Evolutionary conservation across 2,888 invertebrate species (phyloP).

Genomic region (Matsumyia berberina): DNA sequence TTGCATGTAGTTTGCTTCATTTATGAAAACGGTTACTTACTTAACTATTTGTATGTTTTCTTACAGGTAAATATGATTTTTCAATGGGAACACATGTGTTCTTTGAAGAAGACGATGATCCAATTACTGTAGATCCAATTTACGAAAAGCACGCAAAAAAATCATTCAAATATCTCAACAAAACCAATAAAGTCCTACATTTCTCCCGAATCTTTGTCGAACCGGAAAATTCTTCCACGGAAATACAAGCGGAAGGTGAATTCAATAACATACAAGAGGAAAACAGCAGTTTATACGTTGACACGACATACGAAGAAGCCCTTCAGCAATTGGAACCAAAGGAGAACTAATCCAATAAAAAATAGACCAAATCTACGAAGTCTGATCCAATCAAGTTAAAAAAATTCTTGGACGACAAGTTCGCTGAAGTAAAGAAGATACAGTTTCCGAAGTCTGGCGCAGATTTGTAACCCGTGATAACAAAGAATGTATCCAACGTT

Average conservation of each 20-base stretch:
- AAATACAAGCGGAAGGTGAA: constrained; percentile 41
- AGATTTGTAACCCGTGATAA: constrained; percentile 79
- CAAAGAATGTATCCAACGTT: constrained; percentile 85
- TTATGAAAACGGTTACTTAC: not conserved
- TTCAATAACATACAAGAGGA: constrained; percentile 44
- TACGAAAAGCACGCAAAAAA: constrained; percentile 86
- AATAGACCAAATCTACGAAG: constrained; percentile 81
- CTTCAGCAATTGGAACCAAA: constrained; percentile 77
- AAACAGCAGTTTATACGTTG: constrained; percentile 76
- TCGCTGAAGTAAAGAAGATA: constrained; percentile 44
- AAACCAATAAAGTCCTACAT: constrained; percentile 88
- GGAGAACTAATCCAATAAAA: constrained; percentile 3
- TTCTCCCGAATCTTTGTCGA: constrained; percentile 89
- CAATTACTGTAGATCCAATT: constrained; percentile 84
- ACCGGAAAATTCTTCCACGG: constrained; percentile 67
- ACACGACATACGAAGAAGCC: constrained; percentile 82
- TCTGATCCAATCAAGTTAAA: constrained; percentile 77
- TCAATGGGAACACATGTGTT: constrained; percentile 90
- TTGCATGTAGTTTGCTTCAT: no score
- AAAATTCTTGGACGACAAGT: constrained; percentile 78
- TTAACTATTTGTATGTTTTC: not conserved
- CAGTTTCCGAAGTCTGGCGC: constrained; percentile 72
- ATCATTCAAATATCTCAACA: constrained; percentile 86
- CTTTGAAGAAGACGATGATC: constrained; percentile 87
- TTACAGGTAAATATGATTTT: constrained; percentile 88